Conservation (phyloP, 2,113 vertebrate species). For the Platichthys flesus region DNA sequence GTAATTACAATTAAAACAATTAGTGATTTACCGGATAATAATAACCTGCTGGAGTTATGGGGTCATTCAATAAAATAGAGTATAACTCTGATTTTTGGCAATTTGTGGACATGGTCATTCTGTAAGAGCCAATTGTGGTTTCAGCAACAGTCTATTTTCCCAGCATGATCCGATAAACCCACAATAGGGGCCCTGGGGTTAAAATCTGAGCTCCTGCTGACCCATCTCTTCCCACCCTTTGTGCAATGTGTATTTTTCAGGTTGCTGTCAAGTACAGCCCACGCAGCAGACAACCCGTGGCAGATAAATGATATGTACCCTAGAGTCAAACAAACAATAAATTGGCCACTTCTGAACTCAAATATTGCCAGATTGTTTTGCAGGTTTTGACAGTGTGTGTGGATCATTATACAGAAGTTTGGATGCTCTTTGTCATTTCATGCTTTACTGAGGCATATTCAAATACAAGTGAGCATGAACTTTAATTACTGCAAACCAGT, state of each 20-base stretch:
- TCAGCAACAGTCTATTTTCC: neutral
- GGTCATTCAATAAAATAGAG: too few species aligned
- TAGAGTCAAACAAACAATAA: neutral
- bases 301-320: conserved; percentile 6
- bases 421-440: too few species aligned
- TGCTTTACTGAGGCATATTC: neutral
- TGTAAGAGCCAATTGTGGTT: neutral
- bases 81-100: too few species aligned
- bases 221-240: neutral
- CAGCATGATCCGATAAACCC: neutral
- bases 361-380: neutral
- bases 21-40: neutral
- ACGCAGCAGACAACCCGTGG: conserved; percentile 3
- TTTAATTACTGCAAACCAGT: neutral
- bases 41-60: neutral
- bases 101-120: too few species aligned
- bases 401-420: too few species aligned
- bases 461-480: neutral
- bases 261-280: neutral
- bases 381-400: too few species aligned
- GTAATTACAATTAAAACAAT: conserved; percentile 1
- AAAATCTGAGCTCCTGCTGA: conserved; percentile 6
- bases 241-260: neutral
- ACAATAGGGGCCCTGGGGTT: neutral
- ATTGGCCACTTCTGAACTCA: neutral